phyloP scores from a whole-genome alignment of 2,113 vertebrate species.

The Polyodon spathula region DNA sequence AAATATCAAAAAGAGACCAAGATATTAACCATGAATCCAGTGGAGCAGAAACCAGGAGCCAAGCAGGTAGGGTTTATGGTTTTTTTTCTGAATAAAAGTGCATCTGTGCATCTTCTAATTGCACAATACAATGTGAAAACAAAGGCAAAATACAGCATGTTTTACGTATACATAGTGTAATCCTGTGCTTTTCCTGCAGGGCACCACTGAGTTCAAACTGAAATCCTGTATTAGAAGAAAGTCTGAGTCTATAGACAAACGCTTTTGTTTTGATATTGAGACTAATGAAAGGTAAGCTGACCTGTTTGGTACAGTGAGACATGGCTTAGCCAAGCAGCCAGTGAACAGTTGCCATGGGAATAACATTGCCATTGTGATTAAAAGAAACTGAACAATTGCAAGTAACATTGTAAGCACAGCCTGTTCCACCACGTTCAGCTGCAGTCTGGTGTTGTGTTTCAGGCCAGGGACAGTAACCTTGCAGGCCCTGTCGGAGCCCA shows the following conservation, averaged over 20 bases:
- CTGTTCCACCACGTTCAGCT: conserved; percentile 24
- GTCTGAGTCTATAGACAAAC: conserved; percentile 89
- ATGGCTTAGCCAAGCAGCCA: conserved; percentile 33
- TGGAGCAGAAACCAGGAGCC: conserved; percentile 80
- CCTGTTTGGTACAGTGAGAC: neutral
- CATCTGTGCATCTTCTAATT: too few species aligned
- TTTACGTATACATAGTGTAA: neutral
- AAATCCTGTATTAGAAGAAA: conserved; percentile 88
- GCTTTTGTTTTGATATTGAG: conserved; percentile 95
- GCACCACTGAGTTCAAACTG: conserved; percentile 67
- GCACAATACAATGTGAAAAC: too few species aligned
- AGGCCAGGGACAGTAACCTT: conserved; percentile 79
- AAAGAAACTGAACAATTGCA: too few species aligned
- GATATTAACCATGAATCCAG: conserved; percentile 70
- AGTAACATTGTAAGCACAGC: conserved; percentile 9
- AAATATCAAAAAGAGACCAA: conserved; percentile 78
- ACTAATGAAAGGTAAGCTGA: conserved; percentile 74
- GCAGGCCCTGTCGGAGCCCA: conserved; percentile 83
- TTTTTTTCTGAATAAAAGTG: too few species aligned
- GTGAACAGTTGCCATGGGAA: too few species aligned
- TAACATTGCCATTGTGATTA: too few species aligned
- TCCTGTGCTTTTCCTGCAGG: conserved; percentile 49
- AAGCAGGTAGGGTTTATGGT: conserved; percentile 65
- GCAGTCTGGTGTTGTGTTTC: conserved; percentile 31
- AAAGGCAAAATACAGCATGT: too few species aligned